Percentiles rank a stretch among this genome's conserved stretches.
These are phyloP conservation scores for Lithophane ornitopus DNA, from an alignment of 2,888 invertebrate species.

Conservation along the genomic window DNA sequence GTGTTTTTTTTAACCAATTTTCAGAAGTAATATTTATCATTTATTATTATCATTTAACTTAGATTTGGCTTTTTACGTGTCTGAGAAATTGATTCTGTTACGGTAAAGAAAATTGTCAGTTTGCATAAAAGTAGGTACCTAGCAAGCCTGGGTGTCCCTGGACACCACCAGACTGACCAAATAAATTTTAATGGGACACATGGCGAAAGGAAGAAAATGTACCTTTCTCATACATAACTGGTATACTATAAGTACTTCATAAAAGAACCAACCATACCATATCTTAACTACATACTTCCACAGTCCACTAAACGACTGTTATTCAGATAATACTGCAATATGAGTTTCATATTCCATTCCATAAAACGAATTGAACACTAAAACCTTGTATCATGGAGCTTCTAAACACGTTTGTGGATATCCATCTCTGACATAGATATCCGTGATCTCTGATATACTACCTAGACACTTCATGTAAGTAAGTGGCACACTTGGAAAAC, in stretches of 20 bases:
- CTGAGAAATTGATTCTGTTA: not conserved
- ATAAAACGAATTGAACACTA: slow-evolving; percentile 21
- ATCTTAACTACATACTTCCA: not conserved
- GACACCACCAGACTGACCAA: no score
- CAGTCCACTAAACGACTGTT: not conserved
- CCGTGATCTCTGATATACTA: not conserved
- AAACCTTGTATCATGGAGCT: slow-evolving; percentile 13
- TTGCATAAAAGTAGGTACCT: not conserved
- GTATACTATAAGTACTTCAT: not conserved
- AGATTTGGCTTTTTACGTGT: no score
- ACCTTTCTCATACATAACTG: not conserved
- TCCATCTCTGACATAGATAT: no score
- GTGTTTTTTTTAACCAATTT: not conserved
- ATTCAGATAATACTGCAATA: slow-evolving; percentile 3
- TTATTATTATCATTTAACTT: no score
- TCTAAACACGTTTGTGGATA: slow-evolving; percentile 15
- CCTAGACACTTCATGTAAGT: not conserved
- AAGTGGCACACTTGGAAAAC: not conserved
- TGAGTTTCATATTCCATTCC: slow-evolving; percentile 7
- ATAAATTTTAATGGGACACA: not conserved
- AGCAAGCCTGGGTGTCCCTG: no score
- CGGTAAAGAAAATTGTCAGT: not conserved
- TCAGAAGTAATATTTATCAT: no score
- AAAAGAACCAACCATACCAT: not conserved
- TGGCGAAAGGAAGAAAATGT: not conserved